phyloP scores from a whole-genome alignment of 1,140 invertebrate species.

The Augochlora pura region DNA sequence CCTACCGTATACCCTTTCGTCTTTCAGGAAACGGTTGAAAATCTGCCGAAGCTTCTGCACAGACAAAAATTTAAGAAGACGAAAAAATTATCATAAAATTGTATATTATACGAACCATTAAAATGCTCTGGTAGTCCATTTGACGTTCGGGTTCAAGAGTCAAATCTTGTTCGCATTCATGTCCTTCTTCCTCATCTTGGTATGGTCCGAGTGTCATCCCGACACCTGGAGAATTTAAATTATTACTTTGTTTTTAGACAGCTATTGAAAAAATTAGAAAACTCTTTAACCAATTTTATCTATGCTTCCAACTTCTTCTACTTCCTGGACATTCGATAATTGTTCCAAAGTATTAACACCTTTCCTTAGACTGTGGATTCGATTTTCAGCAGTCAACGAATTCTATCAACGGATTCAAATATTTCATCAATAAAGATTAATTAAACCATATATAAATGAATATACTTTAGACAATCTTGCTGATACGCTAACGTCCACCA shows the following conservation, averaged over 20 bases:
- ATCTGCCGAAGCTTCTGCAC: slow-evolving; percentile 4
- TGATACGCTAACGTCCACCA: background rate
- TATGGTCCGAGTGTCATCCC: slow-evolving; percentile 29
- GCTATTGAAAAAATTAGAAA: too few relatives aligned
- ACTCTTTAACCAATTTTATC: too few relatives aligned
- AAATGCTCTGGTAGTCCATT: background rate
- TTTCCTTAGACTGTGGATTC: background rate
- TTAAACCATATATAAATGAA: background rate
- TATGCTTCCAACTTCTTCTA: slow-evolving; percentile 21
- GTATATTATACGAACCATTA: background rate
- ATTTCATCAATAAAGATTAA: background rate
- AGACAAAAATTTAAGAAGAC: background rate
- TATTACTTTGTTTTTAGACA: too few relatives aligned
- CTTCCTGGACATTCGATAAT: background rate
- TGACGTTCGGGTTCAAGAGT: background rate
- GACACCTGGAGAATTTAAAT: background rate
- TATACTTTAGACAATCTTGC: background rate
- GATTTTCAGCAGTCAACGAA: background rate
- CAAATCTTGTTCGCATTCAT: background rate
- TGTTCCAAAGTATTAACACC: background rate
- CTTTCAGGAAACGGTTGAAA: slow-evolving; percentile 23
- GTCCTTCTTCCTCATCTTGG: background rate
- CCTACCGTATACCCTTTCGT: slow-evolving; percentile 49
- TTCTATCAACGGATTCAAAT: background rate
- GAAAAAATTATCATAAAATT: too few relatives aligned